Base-by-base conservation (phyloP, 2,113 vertebrate genomes). In the Choloepus hoffmanni region DNA sequence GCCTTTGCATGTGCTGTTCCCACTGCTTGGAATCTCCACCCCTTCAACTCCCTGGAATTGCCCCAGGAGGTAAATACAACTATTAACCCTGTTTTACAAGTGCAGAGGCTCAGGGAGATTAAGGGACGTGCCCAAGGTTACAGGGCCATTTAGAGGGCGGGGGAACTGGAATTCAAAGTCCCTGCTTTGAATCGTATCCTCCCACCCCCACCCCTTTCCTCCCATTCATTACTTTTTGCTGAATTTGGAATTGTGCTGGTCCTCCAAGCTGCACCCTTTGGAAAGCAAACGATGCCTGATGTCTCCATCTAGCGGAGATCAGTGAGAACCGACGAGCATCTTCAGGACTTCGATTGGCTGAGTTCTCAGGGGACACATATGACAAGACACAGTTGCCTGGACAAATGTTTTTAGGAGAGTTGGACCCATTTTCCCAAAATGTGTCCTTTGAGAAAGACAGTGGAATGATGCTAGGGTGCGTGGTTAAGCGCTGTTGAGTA, bases 281-380 rank as follows among this genome's bases (percentile, higher is more conserved):
- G 70, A 14, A 78, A 76, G 30, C 21, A 77, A 92, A 86, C 21
- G 45, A 10, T 89, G 89, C n/a, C 9, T 40, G 36, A 74, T 40
- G 33, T 83, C 0, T 67, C 95, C 96, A 94, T 79, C 97, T 97
- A 55, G 96, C 85, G 97, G 96, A 40, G 5, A 11, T 1, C 11
- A 1, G 0, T 26, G 67, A 90, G 68, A 97, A 86, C 62, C 74
- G 74, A n/a, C 2, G 24, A 0, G n/a, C 18, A 18, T 85, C 84
- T 85, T 81, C 40, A 9, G 30, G 50, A 60, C 16, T 14, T 19
- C 3, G 18, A 3, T 1, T 0, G 33, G 28, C 55, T 18, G 9
- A 6, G 6, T 33, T 87, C 19, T 68, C 15, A 5, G 28, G 30
- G 21, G 7, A 70, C 62, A 3, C 30, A 7, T 0, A 28, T 1